A percentile compares a stretch with the other conserved stretches of the same genome.
Evolutionary conservation across 2,797 vertebrate genomes (phyloP).

Genomic region (Phataginus tricuspis): DNA sequence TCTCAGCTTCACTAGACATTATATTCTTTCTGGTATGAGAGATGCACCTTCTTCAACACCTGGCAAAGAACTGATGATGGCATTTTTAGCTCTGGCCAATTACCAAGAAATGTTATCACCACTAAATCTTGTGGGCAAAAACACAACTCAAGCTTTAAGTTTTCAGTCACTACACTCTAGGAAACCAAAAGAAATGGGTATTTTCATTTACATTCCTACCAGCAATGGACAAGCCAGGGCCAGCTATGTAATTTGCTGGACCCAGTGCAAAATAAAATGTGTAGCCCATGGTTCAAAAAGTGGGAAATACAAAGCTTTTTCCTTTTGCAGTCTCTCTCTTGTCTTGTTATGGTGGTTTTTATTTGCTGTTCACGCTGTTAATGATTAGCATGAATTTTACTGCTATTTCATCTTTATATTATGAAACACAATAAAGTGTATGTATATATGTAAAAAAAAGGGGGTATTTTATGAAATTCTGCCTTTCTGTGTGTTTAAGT

Average conservation of each 20-base stretch:
- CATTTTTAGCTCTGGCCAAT: not conserved
- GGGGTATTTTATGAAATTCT: not conserved
- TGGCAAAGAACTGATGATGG: not conserved
- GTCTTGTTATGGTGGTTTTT: not conserved
- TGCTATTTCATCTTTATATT: not conserved
- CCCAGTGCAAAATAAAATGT: not conserved
- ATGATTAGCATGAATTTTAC: not conserved
- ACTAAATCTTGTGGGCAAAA: not conserved
- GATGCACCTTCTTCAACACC: not conserved
- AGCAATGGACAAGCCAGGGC: not conserved
- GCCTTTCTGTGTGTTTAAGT: not conserved
- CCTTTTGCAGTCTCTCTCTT: not conserved
- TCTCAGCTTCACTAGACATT: not conserved
- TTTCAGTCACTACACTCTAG: not conserved
- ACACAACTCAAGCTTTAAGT: not conserved
- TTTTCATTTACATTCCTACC: not conserved
- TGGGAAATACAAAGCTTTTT: not conserved
- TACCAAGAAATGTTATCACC: slow-evolving; percentile 4
- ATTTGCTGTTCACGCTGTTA: not conserved
- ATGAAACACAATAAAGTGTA: not conserved
- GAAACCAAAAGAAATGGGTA: not conserved
- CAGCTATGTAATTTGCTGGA: not conserved
- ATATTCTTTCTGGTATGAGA: not conserved
- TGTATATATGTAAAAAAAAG: too few relatives aligned
- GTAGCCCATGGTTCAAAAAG: not conserved